phyloP scores from a whole-genome alignment of 2,113 vertebrate species.

The Chlamydotis undulata region DNA sequence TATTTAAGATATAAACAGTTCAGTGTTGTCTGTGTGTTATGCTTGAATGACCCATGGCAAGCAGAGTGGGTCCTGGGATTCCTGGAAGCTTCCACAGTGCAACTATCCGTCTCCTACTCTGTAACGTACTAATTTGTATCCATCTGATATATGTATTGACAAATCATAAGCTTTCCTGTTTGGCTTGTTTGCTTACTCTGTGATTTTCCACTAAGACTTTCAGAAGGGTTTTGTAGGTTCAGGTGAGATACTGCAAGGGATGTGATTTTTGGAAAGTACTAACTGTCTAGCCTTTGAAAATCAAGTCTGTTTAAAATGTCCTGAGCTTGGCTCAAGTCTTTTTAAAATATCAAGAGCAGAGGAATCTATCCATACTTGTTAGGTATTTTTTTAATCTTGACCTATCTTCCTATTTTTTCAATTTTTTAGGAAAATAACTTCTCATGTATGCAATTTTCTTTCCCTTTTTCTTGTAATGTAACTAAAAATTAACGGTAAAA shows the following conservation, averaged over 20 bases:
- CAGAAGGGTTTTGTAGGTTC: background rate
- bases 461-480: background rate
- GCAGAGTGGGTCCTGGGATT: background rate
- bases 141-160: background rate
- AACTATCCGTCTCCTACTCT: background rate
- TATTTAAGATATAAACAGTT: background rate
- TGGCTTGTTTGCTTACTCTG: background rate
- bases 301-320: background rate
- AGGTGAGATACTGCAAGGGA: background rate
- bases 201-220: background rate
- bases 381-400: background rate
- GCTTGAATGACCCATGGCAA: background rate
- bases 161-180: background rate
- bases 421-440: background rate
- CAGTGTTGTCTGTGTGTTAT: background rate
- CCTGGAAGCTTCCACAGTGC: background rate
- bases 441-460: background rate
- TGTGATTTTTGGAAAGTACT: background rate
- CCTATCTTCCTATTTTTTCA: background rate
- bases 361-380: background rate
- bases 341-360: background rate
- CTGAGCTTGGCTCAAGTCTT: background rate
- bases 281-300: background rate
- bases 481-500: slow-evolving; percentile 25
- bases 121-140: background rate